Conservation (phyloP, 2,113 vertebrate genomes). For the Hiodon alosoides region DNA sequence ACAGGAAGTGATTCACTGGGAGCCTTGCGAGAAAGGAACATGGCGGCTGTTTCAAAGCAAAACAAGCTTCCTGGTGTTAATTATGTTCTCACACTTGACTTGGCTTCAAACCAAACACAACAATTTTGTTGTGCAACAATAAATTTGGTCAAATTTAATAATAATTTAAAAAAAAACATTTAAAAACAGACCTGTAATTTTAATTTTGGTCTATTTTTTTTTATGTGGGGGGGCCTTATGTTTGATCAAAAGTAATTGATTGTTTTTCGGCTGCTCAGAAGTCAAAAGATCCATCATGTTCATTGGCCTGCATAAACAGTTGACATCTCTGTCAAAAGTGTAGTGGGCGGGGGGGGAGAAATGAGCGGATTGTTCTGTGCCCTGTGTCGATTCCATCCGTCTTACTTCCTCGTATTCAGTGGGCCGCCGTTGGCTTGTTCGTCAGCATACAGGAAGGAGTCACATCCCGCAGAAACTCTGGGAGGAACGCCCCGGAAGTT, state of each 20-base stretch:
- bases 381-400: neutral
- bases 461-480: neutral
- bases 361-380: neutral
- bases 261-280: neutral
- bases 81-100: neutral
- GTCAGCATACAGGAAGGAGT: constrained; percentile 1
- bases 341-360: no score
- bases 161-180: neutral
- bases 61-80: neutral
- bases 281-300: no score
- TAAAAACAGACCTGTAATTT: neutral
- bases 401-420: constrained; percentile 1
- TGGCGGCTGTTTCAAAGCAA: neutral
- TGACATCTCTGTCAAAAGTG: no score
- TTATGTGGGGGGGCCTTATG: neutral
- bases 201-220: neutral
- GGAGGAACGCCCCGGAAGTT: neutral
- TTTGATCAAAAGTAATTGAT: no score
- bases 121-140: neutral
- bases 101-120: neutral
- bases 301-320: no score
- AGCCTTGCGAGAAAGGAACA: neutral
- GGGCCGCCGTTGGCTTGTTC: neutral
- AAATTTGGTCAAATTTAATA: neutral
- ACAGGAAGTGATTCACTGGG: neutral